phyloP scores from a whole-genome alignment of 2,113 vertebrate species.

The Capreolus pygargus region DNA sequence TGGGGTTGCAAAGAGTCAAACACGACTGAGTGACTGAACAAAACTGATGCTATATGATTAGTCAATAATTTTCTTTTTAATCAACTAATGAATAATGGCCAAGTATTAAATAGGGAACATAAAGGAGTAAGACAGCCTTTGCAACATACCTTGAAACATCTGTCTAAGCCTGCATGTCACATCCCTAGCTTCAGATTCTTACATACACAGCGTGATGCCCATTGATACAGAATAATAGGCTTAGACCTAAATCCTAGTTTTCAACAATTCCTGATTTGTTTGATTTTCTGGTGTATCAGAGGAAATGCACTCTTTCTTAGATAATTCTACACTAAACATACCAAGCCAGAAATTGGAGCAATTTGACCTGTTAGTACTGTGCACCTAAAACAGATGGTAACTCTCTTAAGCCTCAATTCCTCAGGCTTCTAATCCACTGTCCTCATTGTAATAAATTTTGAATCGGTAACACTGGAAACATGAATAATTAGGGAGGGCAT shows the following conservation, averaged over 20 bases:
- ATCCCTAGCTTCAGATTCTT: neutral
- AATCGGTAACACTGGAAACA: neutral
- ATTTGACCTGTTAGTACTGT: neutral
- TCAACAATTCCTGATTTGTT: neutral
- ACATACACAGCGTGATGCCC: neutral
- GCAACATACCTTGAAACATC: neutral
- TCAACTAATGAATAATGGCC: neutral
- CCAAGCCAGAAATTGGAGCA: neutral
- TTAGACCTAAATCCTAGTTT: conserved; percentile 7
- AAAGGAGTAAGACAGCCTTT: neutral
- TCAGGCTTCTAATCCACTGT: conserved; percentile 33
- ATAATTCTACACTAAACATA: neutral
- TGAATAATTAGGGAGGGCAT: neutral
- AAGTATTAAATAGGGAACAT: neutral
- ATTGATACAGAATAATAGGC: neutral
- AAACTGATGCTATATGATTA: neutral
- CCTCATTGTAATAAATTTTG: conserved; percentile 36
- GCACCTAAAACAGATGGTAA: conserved; percentile 33
- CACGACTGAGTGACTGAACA: neutral
- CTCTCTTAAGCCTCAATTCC: conserved; percentile 15
- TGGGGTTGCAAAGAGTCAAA: neutral
- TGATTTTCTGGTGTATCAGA: neutral
- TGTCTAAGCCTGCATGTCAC: neutral
- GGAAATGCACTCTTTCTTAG: neutral
- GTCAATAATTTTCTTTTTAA: neutral